Evolutionary conservation across 2,113 vertebrate species (phyloP).

Genomic region (human (Homo sapiens)): GRCh38 chr2:154510001-154510500

Average conservation of each 20-base stretch:
- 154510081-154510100: background rate
- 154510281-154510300: background rate
- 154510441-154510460: background rate
- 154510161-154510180: background rate
- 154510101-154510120: background rate
- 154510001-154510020: background rate
- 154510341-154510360: background rate
- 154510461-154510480: background rate
- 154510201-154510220: background rate
- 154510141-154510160: background rate
- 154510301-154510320: background rate
- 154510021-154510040: background rate
- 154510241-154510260: background rate
- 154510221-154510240: conserved; percentile 16
- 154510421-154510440: background rate
- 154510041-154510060: background rate
- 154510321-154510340: background rate
- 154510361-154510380: background rate
- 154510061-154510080: background rate
- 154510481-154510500: background rate
- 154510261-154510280: background rate
- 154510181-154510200: background rate
- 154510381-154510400: background rate
- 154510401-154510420: background rate
- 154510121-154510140: background rate